Percentiles rank a stretch among this genome's conserved stretches.
Conservation (phyloP, 2,797 vertebrate species). For the Tarsius wallacei region DNA sequence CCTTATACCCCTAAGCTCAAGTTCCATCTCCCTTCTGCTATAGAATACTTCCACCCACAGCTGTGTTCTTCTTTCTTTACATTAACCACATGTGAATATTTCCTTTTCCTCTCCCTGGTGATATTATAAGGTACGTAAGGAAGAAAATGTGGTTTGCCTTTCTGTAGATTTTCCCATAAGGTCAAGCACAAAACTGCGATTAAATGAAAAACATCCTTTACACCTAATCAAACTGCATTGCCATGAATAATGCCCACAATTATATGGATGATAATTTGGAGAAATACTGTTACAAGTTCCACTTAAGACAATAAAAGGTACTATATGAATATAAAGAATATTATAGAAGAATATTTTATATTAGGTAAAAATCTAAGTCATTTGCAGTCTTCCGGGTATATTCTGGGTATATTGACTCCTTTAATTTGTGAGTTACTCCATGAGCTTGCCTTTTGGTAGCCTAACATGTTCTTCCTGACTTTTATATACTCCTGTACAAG, state of each 20-base stretch:
- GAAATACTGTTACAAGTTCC: conserved; percentile 13
- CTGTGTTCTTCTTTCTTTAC: not conserved
- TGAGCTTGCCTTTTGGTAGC: not conserved
- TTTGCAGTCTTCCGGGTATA: no score
- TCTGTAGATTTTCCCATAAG: not conserved
- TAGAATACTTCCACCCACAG: not conserved
- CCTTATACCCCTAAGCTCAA: not conserved
- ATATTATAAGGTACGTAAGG: not conserved
- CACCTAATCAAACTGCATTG: not conserved
- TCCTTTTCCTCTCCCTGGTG: not conserved
- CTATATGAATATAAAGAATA: not conserved
- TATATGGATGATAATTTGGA: not conserved
- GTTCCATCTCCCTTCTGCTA: not conserved
- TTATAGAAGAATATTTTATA: not conserved
- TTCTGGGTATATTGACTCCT: no score
- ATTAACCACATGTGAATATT: not conserved
- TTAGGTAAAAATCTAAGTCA: not conserved
- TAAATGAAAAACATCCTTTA: not conserved
- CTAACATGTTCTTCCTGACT: not conserved
- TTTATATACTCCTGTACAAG: not conserved
- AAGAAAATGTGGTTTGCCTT: not conserved
- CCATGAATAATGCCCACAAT: conserved; percentile 2
- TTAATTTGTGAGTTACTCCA: not conserved
- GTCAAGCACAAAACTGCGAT: not conserved
- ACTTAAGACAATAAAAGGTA: not conserved